Evolutionary conservation across 2,113 vertebrate species (phyloP), one percentile per base, ranked within the genome.

Genomic region (Antechinus flavipes): DNA sequence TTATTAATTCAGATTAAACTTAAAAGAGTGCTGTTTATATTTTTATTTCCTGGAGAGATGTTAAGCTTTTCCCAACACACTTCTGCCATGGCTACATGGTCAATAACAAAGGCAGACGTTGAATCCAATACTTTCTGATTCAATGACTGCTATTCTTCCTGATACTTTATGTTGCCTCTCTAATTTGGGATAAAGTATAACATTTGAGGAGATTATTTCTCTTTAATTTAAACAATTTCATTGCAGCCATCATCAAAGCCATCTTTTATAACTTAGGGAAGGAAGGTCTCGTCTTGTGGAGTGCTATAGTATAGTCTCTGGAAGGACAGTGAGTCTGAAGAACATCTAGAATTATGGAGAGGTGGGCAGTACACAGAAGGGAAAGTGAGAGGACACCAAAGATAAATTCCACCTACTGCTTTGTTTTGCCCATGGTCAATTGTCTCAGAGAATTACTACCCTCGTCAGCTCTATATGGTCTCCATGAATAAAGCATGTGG

Each of bases 401-500:
- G 91, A 10, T 9, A 47, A 27, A 49, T 94, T 58, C 76, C 11
- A 91, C 92, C 54, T 94, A 35, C 6, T 52, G 35, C 0, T 1
- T 76, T 50, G 55, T 91, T 95, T 91, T 8, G 8, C 47, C 49
- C 53, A 35, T 9, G 19, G 35, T 91, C 42, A 24, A 12, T 25
- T 94, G 91, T 90, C 27, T 61, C 4, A 52, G 30, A 84, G 26
- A 3, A 55, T n/a, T 58, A 94, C 11, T 47, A 11, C 2, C 22
- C 49, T 56, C 22, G 12, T 46, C 46, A 89, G 5, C 61, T 49
- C 24, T 92, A 49, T 95, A 56, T 9, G 68, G n/a, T n/a, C 93
- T 95, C 22, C 16, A 92, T 35, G 95, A 91, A 93, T 52, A 95
- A 76, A 90, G 16, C 27, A 84, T 42, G 16, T 84, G 19, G n/a